A percentile compares a stretch with the other conserved stretches of the same genome.
phyloP scores from a whole-genome alignment of 2,113 vertebrate species.

The Tricholaema leucomelas region DNA sequence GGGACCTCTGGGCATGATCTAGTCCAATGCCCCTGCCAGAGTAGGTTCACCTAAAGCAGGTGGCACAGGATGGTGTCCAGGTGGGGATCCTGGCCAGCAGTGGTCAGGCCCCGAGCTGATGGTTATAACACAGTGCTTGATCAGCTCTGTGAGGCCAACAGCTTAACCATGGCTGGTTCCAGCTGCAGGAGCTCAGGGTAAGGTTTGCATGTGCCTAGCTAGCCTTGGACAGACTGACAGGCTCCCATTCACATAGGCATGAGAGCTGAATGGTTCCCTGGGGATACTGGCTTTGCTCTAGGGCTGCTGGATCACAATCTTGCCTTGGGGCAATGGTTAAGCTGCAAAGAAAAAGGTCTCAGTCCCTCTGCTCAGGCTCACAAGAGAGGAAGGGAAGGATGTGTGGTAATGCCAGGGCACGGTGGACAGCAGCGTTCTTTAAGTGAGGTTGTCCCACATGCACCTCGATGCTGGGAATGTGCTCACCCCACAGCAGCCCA shows the following conservation, averaged over 20 bases:
- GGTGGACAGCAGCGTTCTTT: rapidly evolving
- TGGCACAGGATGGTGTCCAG: too few relatives aligned
- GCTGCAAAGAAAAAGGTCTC: background rate
- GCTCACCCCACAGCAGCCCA: background rate
- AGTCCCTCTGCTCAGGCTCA: background rate
- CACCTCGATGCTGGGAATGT: too few relatives aligned
- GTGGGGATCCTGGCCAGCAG: background rate
- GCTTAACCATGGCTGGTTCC: background rate
- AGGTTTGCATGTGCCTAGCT: background rate
- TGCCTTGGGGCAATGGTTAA: background rate
- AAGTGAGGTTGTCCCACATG: background rate
- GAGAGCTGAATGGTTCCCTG: background rate
- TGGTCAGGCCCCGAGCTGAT: background rate
- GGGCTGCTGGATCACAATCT: background rate
- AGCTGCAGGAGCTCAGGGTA: background rate
- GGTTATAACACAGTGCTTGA: background rate
- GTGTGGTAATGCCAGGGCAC: rapidly evolving
- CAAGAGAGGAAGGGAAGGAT: background rate
- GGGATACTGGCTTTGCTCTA: background rate
- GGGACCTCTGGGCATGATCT: too few relatives aligned
- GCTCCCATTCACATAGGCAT: too few relatives aligned
- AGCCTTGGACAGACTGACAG: background rate
- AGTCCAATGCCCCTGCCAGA: too few relatives aligned
- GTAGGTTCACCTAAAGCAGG: too few relatives aligned
- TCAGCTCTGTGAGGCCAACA: background rate